Evolutionary conservation across 2,888 invertebrate species (phyloP).

Genomic region (Synanthedon vespiformis): DNA sequence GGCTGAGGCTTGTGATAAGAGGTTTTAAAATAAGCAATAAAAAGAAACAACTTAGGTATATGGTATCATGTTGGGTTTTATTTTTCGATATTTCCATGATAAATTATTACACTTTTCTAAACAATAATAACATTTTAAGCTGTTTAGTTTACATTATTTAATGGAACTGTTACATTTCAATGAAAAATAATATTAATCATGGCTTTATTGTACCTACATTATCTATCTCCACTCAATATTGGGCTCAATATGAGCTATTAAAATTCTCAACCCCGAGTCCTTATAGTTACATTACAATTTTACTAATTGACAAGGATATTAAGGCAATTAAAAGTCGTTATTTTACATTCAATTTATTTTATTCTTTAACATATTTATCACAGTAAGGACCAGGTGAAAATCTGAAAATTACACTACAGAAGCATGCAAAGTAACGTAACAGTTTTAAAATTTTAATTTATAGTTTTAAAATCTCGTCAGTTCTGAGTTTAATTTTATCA

Average conservation of each 20-base stretch:
- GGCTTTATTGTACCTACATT: slow-evolving; percentile 58
- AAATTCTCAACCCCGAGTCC: slow-evolving; percentile 56
- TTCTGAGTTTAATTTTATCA: neutral
- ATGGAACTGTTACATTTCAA: slow-evolving; percentile 44
- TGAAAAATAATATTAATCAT: slow-evolving; percentile 40
- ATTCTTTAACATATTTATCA: slow-evolving; percentile 48
- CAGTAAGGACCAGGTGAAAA: slow-evolving; percentile 69
- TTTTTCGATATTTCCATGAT: slow-evolving; percentile 57
- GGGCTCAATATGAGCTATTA: slow-evolving; percentile 68
- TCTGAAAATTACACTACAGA: slow-evolving; percentile 61
- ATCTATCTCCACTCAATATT: slow-evolving; percentile 52
- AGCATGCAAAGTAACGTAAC: slow-evolving; percentile 60
- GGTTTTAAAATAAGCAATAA: neutral
- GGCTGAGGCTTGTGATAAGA: no score
- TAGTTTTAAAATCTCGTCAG: slow-evolving; percentile 16
- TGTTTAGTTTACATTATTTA: slow-evolving; percentile 33
- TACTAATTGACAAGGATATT: slow-evolving; percentile 42
- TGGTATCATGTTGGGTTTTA: slow-evolving; percentile 55
- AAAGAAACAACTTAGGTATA: neutral
- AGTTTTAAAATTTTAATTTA: slow-evolving; percentile 40
- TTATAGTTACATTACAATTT: slow-evolving; percentile 24
- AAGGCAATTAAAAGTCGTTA: slow-evolving; percentile 29
- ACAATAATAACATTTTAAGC: slow-evolving; percentile 38
- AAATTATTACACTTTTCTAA: slow-evolving; percentile 43
- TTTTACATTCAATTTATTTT: slow-evolving; percentile 19